A percentile compares a stretch with the other conserved stretches of the same genome.
Conservation (phyloP, 2,113 vertebrate genomes). For the Smithornis capensis region DNA sequence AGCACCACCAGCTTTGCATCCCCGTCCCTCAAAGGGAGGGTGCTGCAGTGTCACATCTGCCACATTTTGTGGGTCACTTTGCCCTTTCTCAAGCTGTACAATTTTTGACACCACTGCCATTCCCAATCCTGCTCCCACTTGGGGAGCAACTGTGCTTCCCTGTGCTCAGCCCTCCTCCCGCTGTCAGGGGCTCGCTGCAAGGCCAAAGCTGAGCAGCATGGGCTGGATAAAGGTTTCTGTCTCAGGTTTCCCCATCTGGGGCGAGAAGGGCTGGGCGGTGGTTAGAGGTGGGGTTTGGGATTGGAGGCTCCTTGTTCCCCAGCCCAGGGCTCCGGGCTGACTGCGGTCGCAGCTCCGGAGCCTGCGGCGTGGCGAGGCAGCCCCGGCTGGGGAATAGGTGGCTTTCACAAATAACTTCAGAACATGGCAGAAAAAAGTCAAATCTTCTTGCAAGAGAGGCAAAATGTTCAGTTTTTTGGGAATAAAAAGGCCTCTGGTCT, state of each 20-base stretch:
- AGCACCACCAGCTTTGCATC: not conserved
- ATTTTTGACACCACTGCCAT: rapidly evolving
- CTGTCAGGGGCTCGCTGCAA: not conserved
- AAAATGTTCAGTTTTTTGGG: not conserved
- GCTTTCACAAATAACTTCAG: not conserved
- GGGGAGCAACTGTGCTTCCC: not conserved
- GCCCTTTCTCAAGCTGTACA: not conserved
- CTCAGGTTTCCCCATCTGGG: not conserved
- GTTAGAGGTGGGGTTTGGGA: slow-evolving; percentile 3
- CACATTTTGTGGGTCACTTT: not conserved
- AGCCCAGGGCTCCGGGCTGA: not conserved
- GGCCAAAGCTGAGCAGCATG: not conserved
- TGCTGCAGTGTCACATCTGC: rapidly evolving
- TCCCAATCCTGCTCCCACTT: not conserved
- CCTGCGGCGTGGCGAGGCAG: not conserved
- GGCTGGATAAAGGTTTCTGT: not conserved
- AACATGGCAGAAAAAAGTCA: not conserved
- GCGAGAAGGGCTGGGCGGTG: not conserved
- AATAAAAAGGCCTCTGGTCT: not conserved
- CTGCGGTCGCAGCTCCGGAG: not conserved
- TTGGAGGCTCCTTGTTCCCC: not conserved
- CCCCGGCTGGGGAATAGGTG: not conserved
- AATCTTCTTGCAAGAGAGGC: not conserved
- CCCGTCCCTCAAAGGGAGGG: not conserved
- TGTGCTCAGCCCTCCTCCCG: not conserved